These are phyloP conservation scores for Oxycera nigricornis DNA, from an alignment of 2,888 invertebrate species.

Conservation along the genomic window DNA sequence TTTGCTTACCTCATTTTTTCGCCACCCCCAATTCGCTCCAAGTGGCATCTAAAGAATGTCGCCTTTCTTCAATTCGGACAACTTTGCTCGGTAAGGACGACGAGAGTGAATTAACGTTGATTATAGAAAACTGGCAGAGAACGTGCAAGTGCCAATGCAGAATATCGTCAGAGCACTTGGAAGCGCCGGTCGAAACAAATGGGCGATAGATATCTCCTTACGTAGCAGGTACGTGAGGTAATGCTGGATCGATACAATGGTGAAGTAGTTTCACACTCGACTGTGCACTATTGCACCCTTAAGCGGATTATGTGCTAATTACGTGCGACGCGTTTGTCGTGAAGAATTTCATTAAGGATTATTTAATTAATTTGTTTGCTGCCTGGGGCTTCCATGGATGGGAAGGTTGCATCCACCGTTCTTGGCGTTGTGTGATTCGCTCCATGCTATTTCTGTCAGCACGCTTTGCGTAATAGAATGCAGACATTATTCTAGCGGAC, in stretches of 20 bases:
- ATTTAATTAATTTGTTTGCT: neutral
- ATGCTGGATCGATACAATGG: neutral
- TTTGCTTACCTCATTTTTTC: no score
- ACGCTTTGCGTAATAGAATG: no score
- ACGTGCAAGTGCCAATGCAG: neutral
- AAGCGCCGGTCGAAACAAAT: neutral
- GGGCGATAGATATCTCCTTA: neutral
- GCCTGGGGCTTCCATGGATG: neutral
- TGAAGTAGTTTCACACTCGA: neutral
- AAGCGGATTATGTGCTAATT: conserved; percentile 27
- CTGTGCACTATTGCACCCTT: conserved; percentile 11
- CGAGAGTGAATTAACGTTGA: neutral
- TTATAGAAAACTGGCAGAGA: neutral
- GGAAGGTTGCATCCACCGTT: neutral
- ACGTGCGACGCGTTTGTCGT: neutral
- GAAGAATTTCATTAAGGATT: conserved; percentile 19
- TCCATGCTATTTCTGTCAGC: neutral
- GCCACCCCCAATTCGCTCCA: no score
- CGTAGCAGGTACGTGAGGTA: neutral
- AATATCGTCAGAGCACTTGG: conserved; percentile 3
- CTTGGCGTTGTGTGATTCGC: neutral
- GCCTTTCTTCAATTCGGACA: no score
- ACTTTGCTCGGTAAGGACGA: no score
- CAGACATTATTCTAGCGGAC: no score
- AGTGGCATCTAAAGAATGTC: no score